These are phyloP conservation scores for Empis stercorea DNA, from an alignment of 2,888 invertebrate genomes.

Conservation along the genomic window DNA sequence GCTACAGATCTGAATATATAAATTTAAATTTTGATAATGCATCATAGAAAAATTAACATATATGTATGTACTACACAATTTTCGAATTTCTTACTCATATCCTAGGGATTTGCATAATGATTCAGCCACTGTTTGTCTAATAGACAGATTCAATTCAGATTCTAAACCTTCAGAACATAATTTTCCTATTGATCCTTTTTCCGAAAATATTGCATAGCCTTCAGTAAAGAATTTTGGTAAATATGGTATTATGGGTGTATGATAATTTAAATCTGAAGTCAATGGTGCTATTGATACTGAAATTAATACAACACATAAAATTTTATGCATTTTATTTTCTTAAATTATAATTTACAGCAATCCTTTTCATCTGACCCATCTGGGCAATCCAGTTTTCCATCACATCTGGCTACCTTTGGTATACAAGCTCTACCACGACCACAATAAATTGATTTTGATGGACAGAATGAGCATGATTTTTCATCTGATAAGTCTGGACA, in stretches of 20 bases:
- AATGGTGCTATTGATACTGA: slow-evolving; percentile 65
- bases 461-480: slow-evolving; percentile 65
- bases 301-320: slow-evolving; percentile 14
- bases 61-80: not conserved
- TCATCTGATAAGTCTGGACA: slow-evolving; percentile 77
- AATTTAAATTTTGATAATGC: not conserved
- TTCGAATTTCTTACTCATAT: slow-evolving; percentile 50
- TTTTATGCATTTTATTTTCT: not conserved
- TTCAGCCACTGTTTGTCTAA: slow-evolving; percentile 53
- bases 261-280: slow-evolving; percentile 47
- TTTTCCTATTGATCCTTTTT: slow-evolving; percentile 68
- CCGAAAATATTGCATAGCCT: slow-evolving; percentile 77
- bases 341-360: slow-evolving; percentile 53
- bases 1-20: slow-evolving; percentile 47
- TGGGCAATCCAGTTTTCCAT: slow-evolving; percentile 71
- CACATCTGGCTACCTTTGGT: slow-evolving; percentile 56
- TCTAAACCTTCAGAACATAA: slow-evolving; percentile 70
- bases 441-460: slow-evolving; percentile 59
- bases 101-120: slow-evolving; percentile 66
- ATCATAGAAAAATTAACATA: not conserved
- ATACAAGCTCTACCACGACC: slow-evolving; percentile 67
- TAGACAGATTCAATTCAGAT: slow-evolving; percentile 37
- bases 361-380: slow-evolving; percentile 78
- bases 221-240: slow-evolving; percentile 55
- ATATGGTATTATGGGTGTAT: slow-evolving; percentile 54